A percentile compares a stretch with the other conserved stretches of the same genome.
Evolutionary conservation across 1,140 invertebrate genomes (phyloP).

Genomic region (Semibalanus balanoides): DNA sequence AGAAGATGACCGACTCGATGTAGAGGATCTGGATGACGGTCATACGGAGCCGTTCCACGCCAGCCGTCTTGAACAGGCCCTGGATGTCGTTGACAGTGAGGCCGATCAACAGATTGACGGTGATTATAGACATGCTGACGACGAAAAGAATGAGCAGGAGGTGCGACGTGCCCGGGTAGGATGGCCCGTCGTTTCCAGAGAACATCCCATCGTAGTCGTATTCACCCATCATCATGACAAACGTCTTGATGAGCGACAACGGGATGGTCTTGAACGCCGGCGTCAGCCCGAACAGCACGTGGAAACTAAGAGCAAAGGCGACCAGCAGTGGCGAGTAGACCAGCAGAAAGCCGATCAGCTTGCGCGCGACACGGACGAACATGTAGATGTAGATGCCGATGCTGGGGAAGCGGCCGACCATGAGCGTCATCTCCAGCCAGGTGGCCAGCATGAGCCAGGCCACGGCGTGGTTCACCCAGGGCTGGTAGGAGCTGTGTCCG

Average conservation of each 20-base stretch:
- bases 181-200: slow-evolving; percentile 10
- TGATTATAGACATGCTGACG: slow-evolving; percentile 21
- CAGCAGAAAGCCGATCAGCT: slow-evolving; percentile 17
- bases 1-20: background rate
- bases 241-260: slow-evolving; percentile 16
- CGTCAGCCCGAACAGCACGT: slow-evolving; percentile 14
- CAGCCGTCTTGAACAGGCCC: slow-evolving; percentile 10
- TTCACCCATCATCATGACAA: slow-evolving; percentile 23
- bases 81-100: slow-evolving; percentile 24
- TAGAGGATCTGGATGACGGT: background rate
- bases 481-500: background rate
- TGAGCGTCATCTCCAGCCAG: slow-evolving; percentile 18
- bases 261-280: slow-evolving; percentile 12
- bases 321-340: slow-evolving; percentile 19
- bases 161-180: slow-evolving; percentile 14
- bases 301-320: slow-evolving; percentile 20
- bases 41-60: background rate
- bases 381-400: slow-evolving; percentile 21
- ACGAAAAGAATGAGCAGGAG: slow-evolving; percentile 21
- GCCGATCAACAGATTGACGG: slow-evolving; percentile 24
- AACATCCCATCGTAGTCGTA: slow-evolving; percentile 18
- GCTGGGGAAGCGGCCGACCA: slow-evolving; percentile 20
- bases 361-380: slow-evolving; percentile 19
- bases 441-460: slow-evolving; percentile 15
- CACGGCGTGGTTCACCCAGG: slow-evolving; percentile 6